Evolutionary conservation across 2,113 vertebrate genomes (phyloP).

Genomic region (Megaleporinus macrocephalus): DNA sequence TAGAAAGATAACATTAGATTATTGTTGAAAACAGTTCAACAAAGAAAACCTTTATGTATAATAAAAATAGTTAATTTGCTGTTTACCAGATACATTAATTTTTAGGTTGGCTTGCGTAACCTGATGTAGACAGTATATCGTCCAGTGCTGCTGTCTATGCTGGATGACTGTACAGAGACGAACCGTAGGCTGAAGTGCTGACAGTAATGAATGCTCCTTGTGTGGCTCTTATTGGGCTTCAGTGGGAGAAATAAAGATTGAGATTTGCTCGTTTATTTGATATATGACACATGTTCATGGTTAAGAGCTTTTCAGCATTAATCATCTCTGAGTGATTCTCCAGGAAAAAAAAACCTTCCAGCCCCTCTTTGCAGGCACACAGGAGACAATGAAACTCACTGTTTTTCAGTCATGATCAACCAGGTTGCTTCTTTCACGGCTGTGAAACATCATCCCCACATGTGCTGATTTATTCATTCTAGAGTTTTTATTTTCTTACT

Average conservation of each 20-base stretch:
- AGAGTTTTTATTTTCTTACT: slow-evolving; percentile 61
- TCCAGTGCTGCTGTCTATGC: too few species aligned
- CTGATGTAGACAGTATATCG: too few species aligned
- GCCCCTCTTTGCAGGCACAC: slow-evolving; percentile 65
- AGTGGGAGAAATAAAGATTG: slow-evolving; percentile 42
- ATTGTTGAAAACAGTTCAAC: too few species aligned
- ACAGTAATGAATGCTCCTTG: too few species aligned
- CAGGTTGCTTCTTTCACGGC: slow-evolving; percentile 53
- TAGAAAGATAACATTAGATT: too few species aligned
- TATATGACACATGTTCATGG: slow-evolving; percentile 66
- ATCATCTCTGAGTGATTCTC: slow-evolving; percentile 61
- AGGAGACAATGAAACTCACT: slow-evolving; percentile 65
- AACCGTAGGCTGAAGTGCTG: not conserved
- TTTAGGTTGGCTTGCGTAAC: too few species aligned
- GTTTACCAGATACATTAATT: too few species aligned
- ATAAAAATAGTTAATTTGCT: too few species aligned
- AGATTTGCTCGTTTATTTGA: slow-evolving; percentile 63
- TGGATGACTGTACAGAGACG: not conserved
- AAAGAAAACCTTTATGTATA: too few species aligned
- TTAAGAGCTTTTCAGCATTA: slow-evolving; percentile 63
- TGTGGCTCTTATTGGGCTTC: not conserved
- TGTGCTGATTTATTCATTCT: slow-evolving; percentile 63
- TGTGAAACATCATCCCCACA: slow-evolving; percentile 61
- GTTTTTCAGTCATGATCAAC: slow-evolving; percentile 62
- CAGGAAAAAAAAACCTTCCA: slow-evolving; percentile 54